Base-by-base conservation (phyloP, 1,140 invertebrate species). In the Danaus plexippus region DNA sequence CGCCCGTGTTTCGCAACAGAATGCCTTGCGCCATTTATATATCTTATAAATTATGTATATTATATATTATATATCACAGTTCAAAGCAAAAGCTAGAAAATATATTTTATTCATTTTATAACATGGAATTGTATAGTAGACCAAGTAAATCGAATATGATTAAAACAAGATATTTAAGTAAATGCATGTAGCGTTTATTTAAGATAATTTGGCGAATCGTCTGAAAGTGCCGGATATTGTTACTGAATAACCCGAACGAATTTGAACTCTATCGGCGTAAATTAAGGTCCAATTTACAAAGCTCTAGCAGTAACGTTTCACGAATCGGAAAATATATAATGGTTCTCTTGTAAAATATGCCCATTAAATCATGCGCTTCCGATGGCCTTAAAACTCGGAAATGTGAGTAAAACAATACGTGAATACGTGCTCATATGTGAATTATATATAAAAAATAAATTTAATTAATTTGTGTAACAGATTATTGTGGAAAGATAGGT, bases 261-360 rank as follows among this genome's bases (percentile, higher is more conserved):
- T 44, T 55, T 62, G 15, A 54, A 58, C 48, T 45, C 13, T 63
- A 53, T 18, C 1, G 13, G 0, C 1, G 9, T 64, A 57, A 57
- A 43, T 42, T 66, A 70, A 63, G 52, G 61, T 63, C 47, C 12
- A 63, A 46, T 57, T 61, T 63, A 58, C 51, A 63, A 59, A 54
- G 57, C 57, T 64, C 62, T 61, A 65, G 71, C 71, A 71, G 56
- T 46, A 60, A 57, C 69, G 71, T 75, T 75, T 77, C 76, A 64
- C 67, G 63, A 74, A 80, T 78, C 76, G 71, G 77, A 78, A 83
- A 75, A 72, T 66, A 69, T 63, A 76, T 85, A 85, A 82, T 82
- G 58, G 65, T 59, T 70, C 63, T 65, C 58, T 61, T 64, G 63
- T 64, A 76, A 77, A 77, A 66, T 76, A 77, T 73, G 71, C 67